phyloP scores from a whole-genome alignment of 1,140 invertebrate species.

The Lucilia cuprina region DNA sequence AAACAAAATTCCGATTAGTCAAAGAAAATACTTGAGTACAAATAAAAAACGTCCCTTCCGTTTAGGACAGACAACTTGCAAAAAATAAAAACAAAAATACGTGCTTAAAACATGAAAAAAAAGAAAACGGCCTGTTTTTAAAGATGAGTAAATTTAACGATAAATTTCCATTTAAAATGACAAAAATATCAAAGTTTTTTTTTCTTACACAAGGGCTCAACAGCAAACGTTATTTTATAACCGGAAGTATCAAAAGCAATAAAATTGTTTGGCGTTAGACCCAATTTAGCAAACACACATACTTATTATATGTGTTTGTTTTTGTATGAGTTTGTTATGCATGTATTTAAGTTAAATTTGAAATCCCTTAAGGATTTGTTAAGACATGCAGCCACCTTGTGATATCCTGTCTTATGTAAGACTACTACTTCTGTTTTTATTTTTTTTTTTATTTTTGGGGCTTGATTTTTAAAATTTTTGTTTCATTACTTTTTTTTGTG shows the following conservation, averaged over 20 bases:
- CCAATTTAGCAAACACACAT: background rate
- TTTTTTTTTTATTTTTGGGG: background rate
- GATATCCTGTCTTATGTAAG: background rate
- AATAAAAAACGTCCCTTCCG: background rate
- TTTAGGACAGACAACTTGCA: background rate
- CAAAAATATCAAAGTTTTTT: background rate
- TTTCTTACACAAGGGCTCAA: background rate
- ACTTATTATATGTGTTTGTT: too few species aligned
- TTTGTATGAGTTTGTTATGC: background rate
- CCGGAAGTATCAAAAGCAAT: slow-evolving; percentile 20
- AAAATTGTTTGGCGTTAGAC: background rate
- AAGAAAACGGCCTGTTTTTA: background rate
- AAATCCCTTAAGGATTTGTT: slow-evolving; percentile 11
- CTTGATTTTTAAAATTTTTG: background rate
- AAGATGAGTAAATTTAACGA: background rate
- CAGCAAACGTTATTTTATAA: background rate
- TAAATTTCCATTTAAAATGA: slow-evolving; percentile 12
- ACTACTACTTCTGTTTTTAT: background rate
- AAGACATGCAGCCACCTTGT: background rate
- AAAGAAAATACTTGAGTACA: background rate
- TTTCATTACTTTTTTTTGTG: background rate
- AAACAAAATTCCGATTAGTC: slow-evolving; percentile 4
- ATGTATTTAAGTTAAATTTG: background rate
- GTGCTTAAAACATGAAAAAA: background rate
- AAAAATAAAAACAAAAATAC: background rate